Base-by-base conservation (phyloP, 37 sponge, comb jelly and placozoan genomes). In the Aplysina aerophoba region DNA sequence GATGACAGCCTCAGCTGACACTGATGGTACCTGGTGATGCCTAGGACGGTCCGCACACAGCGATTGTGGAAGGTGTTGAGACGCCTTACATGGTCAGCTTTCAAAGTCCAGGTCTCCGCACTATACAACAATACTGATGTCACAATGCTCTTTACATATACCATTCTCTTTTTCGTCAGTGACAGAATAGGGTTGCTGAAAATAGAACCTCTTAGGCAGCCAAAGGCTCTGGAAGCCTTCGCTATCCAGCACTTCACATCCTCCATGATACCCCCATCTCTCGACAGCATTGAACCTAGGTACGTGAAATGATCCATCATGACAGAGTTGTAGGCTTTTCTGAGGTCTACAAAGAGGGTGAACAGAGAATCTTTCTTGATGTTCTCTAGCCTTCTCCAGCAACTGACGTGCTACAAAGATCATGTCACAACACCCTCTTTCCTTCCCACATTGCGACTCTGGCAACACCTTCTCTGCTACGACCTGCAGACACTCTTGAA, bases 21-120 rank as follows among this genome's bases (percentile, higher is more conserved):
- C 71, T 68, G 71, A 24, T 27, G n/a, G 30, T 15, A 24, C 25
- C 71, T 15, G 27, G 28, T 24, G 30, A 68, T 22, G 22, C 71
- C 27, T 14, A 68, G n/a, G 27, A 68, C 22, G 30, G 25, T 24
- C 34, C 79, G 17, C 14, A 78, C 50, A 35, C 79, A 78, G 13
- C 53, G 79, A 35, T 38, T 28, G 25, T 50, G 79, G 34, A 78
- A 78, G 50, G 55, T 37, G 13, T 78, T 44, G 15, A 78, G 24
- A 16, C 15, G 15, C 79, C 79, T 78, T 16, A 35, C 20, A 37
- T 24, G 50, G 15, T 17, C 15, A 24, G 15, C 21, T 15, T 39
- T 78, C 21, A 24, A 13, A 19, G 55, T 78, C 79, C 79, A 78
- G 19, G 71, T 68, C 71, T 68, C 71, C 22, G 71, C 19, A 15